phyloP scores from a whole-genome alignment of 2,888 invertebrate species.

The Chrysina gloriosa region DNA sequence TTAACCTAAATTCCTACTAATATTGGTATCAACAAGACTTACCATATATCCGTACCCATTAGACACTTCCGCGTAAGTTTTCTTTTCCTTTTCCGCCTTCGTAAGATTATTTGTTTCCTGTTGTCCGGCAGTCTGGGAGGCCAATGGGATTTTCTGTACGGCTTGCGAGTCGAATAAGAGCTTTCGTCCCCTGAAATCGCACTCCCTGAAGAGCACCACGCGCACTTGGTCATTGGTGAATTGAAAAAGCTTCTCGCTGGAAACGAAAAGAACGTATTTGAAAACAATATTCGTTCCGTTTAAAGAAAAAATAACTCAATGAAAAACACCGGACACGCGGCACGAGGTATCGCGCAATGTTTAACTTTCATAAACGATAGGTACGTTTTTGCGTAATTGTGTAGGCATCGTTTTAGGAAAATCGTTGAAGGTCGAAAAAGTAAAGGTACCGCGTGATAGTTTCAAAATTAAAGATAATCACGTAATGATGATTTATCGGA shows the following conservation, averaged over 20 bases:
- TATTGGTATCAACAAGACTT: constrained; percentile 53
- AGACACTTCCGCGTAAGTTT: constrained; percentile 71
- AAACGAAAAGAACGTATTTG: constrained; percentile 52
- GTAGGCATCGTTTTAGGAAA: too few relatives aligned
- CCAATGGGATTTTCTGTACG: constrained; percentile 70
- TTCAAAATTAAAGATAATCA: too few relatives aligned
- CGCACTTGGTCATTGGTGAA: constrained; percentile 81
- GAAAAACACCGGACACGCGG: too few relatives aligned
- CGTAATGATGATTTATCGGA: too few relatives aligned
- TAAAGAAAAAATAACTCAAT: too few relatives aligned
- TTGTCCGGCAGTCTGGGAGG: constrained; percentile 35
- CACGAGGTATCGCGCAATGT: too few relatives aligned
- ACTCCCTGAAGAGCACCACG: constrained; percentile 86
- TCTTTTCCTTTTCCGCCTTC: constrained; percentile 40
- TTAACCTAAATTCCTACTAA: constrained; percentile 1
- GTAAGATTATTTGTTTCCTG: constrained; percentile 28
- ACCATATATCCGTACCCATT: constrained; percentile 77
- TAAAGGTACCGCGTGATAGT: too few relatives aligned
- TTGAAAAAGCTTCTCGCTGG: constrained; percentile 69
- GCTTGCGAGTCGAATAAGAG: constrained; percentile 86
- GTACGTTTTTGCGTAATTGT: too few relatives aligned
- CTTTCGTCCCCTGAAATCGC: constrained; percentile 83
- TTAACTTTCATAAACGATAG: too few relatives aligned
- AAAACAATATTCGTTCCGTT: too few relatives aligned
- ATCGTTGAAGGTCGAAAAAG: too few relatives aligned